Evolutionary conservation across 2,113 vertebrate species (phyloP), one percentile per base, ranked within the genome.

Genomic region (Sceloporus tristichus): DNA sequence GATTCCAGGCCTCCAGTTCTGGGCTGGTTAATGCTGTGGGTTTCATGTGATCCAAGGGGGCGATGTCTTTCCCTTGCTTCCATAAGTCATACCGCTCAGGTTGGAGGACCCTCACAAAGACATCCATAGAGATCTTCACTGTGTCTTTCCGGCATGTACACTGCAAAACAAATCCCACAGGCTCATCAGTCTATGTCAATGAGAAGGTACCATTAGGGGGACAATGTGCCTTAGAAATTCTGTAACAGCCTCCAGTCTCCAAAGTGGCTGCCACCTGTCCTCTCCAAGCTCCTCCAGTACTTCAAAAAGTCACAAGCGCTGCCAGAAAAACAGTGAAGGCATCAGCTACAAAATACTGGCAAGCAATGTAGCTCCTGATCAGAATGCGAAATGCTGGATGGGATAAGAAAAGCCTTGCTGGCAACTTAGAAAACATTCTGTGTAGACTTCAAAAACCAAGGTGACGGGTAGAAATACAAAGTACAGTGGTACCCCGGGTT

Each of bases 41-140:
- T 71, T 97, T 97, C 23, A 97, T 98, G 91, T 99, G 99, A 94
- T 99, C 99, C 86, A 99, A 96, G 42, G 97, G 92, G 0, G 97
- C 95, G 0, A 84, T 89, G 93, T 99, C 99, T 87, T 98, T 99
- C 13, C 99, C 99, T 94, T 98, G 98, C 86, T 99, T 99, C 99
- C 99, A 99, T 18, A 97, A 92, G 0, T 98, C 98, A 0, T 99
- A 99, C 68, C 98, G 98, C 9, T 98, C 98, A 0, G 99, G 99
- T 91, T 99, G 99, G 89, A 99, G 97, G 93, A 98, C 95, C 89
- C 98, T 96, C 76, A 99, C 99, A 89, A 99, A 99, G 83, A 99
- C 98, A 0, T 99, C 99, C 99, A 99, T 99, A 86, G 98, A 99
- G 95, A 99, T 99, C 97, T 99, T 99, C 93, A 99, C 99, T 98